phyloP scores from a whole-genome alignment of 1,140 invertebrate species.

The Zeugodacus cucurbitae region DNA sequence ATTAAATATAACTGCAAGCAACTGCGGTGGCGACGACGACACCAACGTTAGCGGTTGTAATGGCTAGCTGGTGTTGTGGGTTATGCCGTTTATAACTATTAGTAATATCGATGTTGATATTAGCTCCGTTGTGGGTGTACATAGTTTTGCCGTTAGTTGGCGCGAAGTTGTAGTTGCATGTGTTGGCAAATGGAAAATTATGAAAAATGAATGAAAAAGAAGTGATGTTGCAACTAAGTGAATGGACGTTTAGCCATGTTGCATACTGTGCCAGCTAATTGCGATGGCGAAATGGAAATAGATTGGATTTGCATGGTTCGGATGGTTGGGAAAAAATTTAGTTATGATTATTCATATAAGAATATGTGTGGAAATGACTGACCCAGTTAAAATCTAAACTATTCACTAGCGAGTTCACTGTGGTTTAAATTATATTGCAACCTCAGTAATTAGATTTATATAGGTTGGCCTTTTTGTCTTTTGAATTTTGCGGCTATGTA shows the following conservation, averaged over 20 bases:
- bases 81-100: background rate
- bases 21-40: background rate
- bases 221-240: background rate
- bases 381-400: no score
- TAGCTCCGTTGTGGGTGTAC: background rate
- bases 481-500: no score
- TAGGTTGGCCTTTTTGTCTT: no score
- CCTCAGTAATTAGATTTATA: no score
- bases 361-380: no score
- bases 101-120: conserved; percentile 1
- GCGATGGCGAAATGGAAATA: background rate
- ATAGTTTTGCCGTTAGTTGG: background rate
- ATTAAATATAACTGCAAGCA: background rate
- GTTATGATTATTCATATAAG: no score
- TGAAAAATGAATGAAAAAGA: background rate
- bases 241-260: background rate
- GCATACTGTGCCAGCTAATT: background rate
- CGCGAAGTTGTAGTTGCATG: background rate
- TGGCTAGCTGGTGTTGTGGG: background rate
- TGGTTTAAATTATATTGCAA: no score
- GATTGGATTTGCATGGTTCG: no score
- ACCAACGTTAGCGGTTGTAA: background rate
- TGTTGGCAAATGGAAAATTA: background rate
- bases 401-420: no score
- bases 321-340: no score